Percentiles rank a stretch among this genome's conserved stretches.
Conservation (phyloP, 1,140 invertebrate genomes). For the Conus betulinus region DNA sequence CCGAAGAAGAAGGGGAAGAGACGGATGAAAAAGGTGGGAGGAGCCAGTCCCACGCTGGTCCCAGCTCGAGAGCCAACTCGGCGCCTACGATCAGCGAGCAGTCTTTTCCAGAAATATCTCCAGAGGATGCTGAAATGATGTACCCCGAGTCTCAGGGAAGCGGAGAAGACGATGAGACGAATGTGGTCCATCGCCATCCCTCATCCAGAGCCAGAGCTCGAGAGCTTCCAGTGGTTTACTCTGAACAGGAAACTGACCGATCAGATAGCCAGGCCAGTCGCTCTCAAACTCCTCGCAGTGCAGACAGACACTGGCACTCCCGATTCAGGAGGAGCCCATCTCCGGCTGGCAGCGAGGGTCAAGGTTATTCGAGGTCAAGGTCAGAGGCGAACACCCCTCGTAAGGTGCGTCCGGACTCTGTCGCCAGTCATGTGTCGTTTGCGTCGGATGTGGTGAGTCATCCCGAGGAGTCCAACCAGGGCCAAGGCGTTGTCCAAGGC, state of each 20-base stretch:
- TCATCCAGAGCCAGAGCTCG: background rate
- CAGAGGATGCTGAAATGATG: slow-evolving; percentile 63
- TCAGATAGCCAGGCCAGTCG: slow-evolving; percentile 39
- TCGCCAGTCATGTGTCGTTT: slow-evolving; percentile 56
- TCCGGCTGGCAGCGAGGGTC: background rate
- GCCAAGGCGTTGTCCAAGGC: slow-evolving; percentile 49
- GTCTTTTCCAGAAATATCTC: slow-evolving; percentile 68
- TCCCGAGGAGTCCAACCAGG: background rate
- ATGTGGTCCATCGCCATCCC: slow-evolving; percentile 51
- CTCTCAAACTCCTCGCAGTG: slow-evolving; percentile 25
- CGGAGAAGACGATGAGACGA: slow-evolving; percentile 62
- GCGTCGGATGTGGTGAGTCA: slow-evolving; percentile 52
- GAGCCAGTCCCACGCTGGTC: background rate
- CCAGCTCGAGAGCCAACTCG: slow-evolving; percentile 54
- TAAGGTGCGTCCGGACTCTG: slow-evolving; percentile 57
- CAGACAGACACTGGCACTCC: background rate
- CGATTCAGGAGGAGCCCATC: slow-evolving; percentile 3
- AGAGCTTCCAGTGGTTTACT: background rate
- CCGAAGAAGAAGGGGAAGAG: slow-evolving; percentile 14
- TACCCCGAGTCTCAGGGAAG: slow-evolving; percentile 51
- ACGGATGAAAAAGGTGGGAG: background rate
- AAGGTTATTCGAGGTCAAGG: slow-evolving; percentile 30
- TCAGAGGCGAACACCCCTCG: slow-evolving; percentile 36
- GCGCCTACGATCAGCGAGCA: slow-evolving; percentile 62
- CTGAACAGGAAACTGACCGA: slow-evolving; percentile 26